Evolutionary conservation across 1,140 invertebrate genomes (phyloP).

Genomic region (Conus ventricosus): DNA sequence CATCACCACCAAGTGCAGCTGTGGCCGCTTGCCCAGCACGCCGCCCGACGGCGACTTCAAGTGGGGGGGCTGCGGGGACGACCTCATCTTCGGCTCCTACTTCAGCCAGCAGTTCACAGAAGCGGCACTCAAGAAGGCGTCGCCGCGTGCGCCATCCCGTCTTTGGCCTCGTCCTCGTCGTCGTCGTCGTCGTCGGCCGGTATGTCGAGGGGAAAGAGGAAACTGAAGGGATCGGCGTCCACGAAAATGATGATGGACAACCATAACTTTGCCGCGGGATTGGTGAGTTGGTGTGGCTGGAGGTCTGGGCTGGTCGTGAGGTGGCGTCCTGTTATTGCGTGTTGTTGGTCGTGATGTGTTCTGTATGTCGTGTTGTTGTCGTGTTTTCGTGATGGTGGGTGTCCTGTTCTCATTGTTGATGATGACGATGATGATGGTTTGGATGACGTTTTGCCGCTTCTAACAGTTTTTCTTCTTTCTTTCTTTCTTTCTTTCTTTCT

Average conservation of each 20-base stretch:
- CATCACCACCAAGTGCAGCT: conserved; percentile 81
- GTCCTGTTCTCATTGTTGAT: too few relatives aligned
- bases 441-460: too few relatives aligned
- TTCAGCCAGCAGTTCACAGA: conserved; percentile 80
- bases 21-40: conserved; percentile 75
- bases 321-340: neutral
- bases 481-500: too few relatives aligned
- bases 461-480: too few relatives aligned
- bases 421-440: too few relatives aligned
- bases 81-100: conserved; percentile 79
- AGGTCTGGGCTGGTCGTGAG: neutral
- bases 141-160: neutral
- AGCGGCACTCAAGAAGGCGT: conserved; percentile 73
- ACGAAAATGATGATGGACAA: conserved; percentile 78
- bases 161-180: neutral
- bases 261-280: conserved; percentile 79
- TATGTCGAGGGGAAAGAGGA: conserved; percentile 30
- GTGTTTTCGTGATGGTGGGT: too few relatives aligned
- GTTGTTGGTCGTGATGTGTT: too few relatives aligned
- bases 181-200: neutral
- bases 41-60: conserved; percentile 73
- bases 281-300: conserved; percentile 64
- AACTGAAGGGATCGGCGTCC: conserved; percentile 74
- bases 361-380: neutral
- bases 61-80: conserved; percentile 83